Percentiles rank a stretch among this genome's conserved stretches.
Conservation (phyloP, 2,113 vertebrate species). For the Perca flavescens region DNA sequence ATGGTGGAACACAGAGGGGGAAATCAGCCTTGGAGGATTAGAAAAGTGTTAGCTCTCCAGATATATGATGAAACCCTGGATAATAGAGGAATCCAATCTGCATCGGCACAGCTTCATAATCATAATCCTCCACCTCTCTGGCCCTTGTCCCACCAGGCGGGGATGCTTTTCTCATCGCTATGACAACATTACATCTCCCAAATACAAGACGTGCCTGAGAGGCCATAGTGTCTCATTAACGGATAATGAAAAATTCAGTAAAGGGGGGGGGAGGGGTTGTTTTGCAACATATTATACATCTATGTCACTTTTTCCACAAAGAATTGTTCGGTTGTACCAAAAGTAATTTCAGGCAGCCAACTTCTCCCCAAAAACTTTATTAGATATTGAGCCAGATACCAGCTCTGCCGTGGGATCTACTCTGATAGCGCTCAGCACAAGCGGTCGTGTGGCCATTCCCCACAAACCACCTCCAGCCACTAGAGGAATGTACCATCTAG, state of each 20-base stretch:
- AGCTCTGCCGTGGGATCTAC: background rate
- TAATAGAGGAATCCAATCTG: slow-evolving; percentile 63
- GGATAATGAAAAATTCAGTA: slow-evolving; percentile 26
- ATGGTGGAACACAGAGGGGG: slow-evolving; percentile 1
- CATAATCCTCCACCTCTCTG: slow-evolving; percentile 52
- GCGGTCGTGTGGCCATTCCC: background rate
- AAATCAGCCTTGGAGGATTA: slow-evolving; percentile 48
- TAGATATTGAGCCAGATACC: background rate
- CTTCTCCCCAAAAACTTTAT: slow-evolving; percentile 6
- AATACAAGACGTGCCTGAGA: slow-evolving; percentile 40
- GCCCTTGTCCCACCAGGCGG: slow-evolving; percentile 7
- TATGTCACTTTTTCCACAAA: background rate
- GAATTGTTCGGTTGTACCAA: background rate
- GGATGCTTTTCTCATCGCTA: slow-evolving; percentile 23
- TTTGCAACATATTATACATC: background rate
- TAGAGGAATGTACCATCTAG: background rate
- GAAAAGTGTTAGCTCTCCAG: slow-evolving; percentile 20
- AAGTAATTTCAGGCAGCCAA: slow-evolving; percentile 12
- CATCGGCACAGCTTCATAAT: slow-evolving; percentile 56
- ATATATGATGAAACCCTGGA: slow-evolving; percentile 48
- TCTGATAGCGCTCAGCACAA: slow-evolving; percentile 10
- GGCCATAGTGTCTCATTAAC: slow-evolving; percentile 12
- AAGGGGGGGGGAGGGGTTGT: background rate
- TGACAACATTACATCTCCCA: slow-evolving; percentile 39
- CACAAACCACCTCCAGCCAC: slow-evolving; percentile 25